Evolutionary conservation across 2,113 vertebrate genomes (phyloP).

Genomic region (Trichomycterus rosablanca): DNA sequence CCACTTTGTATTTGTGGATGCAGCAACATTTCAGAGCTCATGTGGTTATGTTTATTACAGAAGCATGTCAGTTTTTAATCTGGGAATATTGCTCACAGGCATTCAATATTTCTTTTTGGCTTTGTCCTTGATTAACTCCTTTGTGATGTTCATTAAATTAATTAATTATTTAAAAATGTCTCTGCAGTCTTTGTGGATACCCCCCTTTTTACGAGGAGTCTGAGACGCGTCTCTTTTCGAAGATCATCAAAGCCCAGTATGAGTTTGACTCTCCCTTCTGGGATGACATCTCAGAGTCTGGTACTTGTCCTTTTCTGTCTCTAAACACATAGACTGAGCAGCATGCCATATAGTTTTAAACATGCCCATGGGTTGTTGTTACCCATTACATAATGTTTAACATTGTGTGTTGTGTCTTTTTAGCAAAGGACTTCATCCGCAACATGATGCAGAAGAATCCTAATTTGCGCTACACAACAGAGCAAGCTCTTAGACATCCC

Average conservation of each 20-base stretch:
- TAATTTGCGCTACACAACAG: conserved; percentile 75
- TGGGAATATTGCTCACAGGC: too few relatives aligned
- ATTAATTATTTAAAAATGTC: too few relatives aligned
- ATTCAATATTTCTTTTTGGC: too few relatives aligned
- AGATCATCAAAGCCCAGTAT: conserved; percentile 92
- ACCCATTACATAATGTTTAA: neutral
- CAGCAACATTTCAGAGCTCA: too few relatives aligned
- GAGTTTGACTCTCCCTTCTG: conserved; percentile 97
- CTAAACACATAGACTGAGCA: neutral
- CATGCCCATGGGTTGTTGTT: neutral
- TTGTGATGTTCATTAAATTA: too few relatives aligned
- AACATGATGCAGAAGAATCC: conserved; percentile 93
- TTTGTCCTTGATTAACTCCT: too few relatives aligned
- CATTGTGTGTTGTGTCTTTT: conserved; percentile 4
- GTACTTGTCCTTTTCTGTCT: conserved; percentile 55
- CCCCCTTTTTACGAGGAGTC: conserved; percentile 95
- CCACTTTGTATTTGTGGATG: too few relatives aligned
- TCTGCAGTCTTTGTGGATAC: conserved; percentile 85
- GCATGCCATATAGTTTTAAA: neutral
- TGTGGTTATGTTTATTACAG: too few relatives aligned
- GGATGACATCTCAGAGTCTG: conserved; percentile 94
- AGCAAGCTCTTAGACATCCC: conserved; percentile 84
- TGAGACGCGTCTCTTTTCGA: conserved; percentile 89
- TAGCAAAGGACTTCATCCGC: conserved; percentile 92
- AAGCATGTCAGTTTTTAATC: too few relatives aligned